These are phyloP conservation scores for Sebastiscus albofasciatus DNA, from an alignment of 2,797 vertebrate genomes.

Conservation along the genomic window DNA sequence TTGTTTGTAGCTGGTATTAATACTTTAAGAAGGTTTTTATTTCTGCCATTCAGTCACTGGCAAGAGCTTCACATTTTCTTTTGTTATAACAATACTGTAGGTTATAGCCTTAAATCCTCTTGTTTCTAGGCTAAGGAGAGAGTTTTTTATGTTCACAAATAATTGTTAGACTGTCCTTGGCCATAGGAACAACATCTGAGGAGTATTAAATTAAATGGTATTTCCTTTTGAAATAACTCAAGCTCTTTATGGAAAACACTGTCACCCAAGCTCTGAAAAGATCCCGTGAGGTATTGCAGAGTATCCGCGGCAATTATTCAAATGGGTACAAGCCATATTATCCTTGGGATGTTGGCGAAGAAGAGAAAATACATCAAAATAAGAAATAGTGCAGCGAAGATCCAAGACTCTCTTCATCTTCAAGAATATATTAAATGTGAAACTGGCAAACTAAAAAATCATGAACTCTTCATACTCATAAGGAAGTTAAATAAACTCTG, in stretches of 20 bases:
- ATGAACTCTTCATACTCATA: slow-evolving; percentile 44
- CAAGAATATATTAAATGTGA: slow-evolving; percentile 50
- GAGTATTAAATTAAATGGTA: slow-evolving; percentile 1
- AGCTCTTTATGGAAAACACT: slow-evolving; percentile 46
- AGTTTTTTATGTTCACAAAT: slow-evolving; percentile 18
- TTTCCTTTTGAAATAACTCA: slow-evolving; percentile 38
- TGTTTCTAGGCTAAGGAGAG: slow-evolving; percentile 7
- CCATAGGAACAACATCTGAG: slow-evolving; percentile 48
- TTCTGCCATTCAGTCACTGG: background rate
- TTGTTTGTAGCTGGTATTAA: background rate
- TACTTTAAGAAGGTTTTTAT: background rate
- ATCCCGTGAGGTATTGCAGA: slow-evolving; percentile 36
- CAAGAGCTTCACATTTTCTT: background rate
- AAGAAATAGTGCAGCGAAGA: slow-evolving; percentile 36
- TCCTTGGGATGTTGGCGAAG: slow-evolving; percentile 64
- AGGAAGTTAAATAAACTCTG: slow-evolving; percentile 46
- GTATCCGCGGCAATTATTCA: slow-evolving; percentile 60
- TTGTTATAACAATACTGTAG: background rate
- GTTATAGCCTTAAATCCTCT: background rate
- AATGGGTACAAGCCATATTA: slow-evolving; percentile 52
- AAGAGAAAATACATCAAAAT: slow-evolving; percentile 50
- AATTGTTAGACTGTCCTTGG: slow-evolving; percentile 58
- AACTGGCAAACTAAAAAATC: slow-evolving; percentile 32
- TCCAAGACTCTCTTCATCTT: slow-evolving; percentile 47
- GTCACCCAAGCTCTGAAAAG: slow-evolving; percentile 30